Evolutionary conservation across 2,888 invertebrate species (phyloP), one percentile per base, ranked within the genome.

Genomic region (Sisyra terminalis): DNA sequence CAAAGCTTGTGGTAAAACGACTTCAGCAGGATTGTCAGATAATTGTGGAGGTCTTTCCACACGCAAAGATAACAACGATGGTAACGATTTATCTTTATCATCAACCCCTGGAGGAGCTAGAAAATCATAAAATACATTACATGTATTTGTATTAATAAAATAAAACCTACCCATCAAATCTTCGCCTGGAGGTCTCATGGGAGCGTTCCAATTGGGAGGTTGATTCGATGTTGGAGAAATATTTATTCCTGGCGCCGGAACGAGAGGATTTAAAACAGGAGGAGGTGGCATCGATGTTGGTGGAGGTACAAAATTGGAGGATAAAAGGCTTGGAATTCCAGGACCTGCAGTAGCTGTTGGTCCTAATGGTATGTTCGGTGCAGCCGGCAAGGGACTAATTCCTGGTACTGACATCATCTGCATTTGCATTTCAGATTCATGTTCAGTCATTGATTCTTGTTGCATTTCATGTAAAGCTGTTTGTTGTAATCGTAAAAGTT

Each of bases 1-100:
- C 37, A 93, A 61, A 8, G 85, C 92, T 53, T 85, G 85, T 0
- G 92, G 90, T 31, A 93, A 63, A 43, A 80, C 71, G 1, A 75
- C 66, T 42, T 75, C 76, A 8, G 64, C 59, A 1, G 56, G 53
- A 7, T 63, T 63, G 40, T 62, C 59, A 48, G 36, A 53, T 43
- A 73, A 64, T 48, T 75, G 75, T 43, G 71, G 71, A 8, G 79
- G 78, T 17, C 75, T 75, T 48, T 75, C 74, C 46, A 78, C 73
- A 55, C 74, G 76, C 59, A 75, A 66, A 6, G 73, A 73, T 49
- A 76, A 56, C 46, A 78, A 58, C 42, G 73, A 75, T 2, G 76
- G 77, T 38, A 78, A 55, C 37, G 61, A 52, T 48, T 62, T 60
- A 6, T 55, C 55, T 16, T 37, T 37, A 34, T 43, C 43, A 18